Base-by-base conservation (phyloP, 2,113 vertebrate genomes). In the Atlantisia rogersi region DNA sequence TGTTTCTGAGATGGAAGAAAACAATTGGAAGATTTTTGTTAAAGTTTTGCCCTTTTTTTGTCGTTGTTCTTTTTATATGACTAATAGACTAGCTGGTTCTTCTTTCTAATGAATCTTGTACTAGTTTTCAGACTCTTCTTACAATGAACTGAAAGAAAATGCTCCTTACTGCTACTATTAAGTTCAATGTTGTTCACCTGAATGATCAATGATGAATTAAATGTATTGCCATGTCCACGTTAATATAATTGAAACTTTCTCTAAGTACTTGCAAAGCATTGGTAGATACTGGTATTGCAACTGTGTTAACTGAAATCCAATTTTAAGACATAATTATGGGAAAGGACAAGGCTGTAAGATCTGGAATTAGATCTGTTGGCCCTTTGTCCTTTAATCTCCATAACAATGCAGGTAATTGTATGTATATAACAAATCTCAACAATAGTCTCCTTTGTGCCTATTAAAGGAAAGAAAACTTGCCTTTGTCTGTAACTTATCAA, bases 401-500 rank as follows among this genome's bases (percentile, higher is more conserved):
- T 94, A 88, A 95, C 86, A 96, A 79, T 86, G 73, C n/a, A 86
- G 56, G 65, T 94, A 94, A 83, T 91, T 92, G 76, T 96, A 82
- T 82, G 65, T 79, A 76, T 92, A 88, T 93, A 73, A 56, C 26
- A 88, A 60, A 75, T 71, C 73, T 64, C 64, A 78, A 93, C 62
- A 84, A 26, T 78, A 13, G 17, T 44, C 13, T 81, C 31, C 40
- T 78, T 94, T 96, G 56, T 93, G 25, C 55, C 21, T 92, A 0
- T 77, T 90, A 62, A 82, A 92, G 32, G 48, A 73, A 70, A 82
- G 53, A 86, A 75, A 65, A 92, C 53, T 68, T 94, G n/a, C 42
- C 56, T 88, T 83, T 92, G 42, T 55, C 42, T 82, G 25, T 93
- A 80, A 81, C 18, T 83, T 88, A 71, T 31, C 46, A 86, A 78